These are phyloP conservation scores for Omphaloscelis lunosa DNA, from an alignment of 2,888 invertebrate species.

Conservation along the genomic window DNA sequence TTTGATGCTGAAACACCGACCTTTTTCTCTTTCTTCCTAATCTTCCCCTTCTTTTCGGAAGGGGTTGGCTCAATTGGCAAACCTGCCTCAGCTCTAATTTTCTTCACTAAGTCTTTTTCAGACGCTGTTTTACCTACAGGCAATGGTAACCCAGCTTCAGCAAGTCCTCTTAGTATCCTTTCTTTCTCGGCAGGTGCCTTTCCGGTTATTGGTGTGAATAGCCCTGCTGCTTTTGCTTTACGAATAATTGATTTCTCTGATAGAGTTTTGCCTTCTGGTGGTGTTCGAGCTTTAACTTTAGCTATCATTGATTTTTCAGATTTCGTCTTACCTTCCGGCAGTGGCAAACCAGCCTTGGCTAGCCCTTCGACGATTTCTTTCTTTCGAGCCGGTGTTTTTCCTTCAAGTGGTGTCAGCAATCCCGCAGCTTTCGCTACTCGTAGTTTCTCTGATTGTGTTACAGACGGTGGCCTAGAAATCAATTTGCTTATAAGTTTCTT, in stretches of 20 bases:
- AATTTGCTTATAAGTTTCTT: slow-evolving; percentile 38
- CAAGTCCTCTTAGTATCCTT: slow-evolving; percentile 74
- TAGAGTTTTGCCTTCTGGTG: slow-evolving; percentile 32
- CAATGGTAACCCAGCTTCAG: slow-evolving; percentile 74
- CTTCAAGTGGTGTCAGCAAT: slow-evolving; percentile 36
- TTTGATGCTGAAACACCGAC: slow-evolving; percentile 62
- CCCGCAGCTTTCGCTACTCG: slow-evolving; percentile 30
- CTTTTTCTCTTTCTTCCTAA: slow-evolving; percentile 66
- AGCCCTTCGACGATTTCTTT: slow-evolving; percentile 34
- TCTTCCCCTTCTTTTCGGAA: slow-evolving; percentile 72
- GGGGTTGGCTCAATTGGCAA: slow-evolving; percentile 69
- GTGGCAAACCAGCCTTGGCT: slow-evolving; percentile 23
- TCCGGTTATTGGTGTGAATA: slow-evolving; percentile 74
- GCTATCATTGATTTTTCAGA: slow-evolving; percentile 63
- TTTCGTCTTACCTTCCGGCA: slow-evolving; percentile 48
- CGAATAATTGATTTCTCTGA: slow-evolving; percentile 71
- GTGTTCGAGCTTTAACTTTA: slow-evolving; percentile 34
- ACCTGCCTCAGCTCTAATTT: slow-evolving; percentile 67
- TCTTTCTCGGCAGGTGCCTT: slow-evolving; percentile 74
- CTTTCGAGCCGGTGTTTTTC: slow-evolving; percentile 39
- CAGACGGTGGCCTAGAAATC: slow-evolving; percentile 7
- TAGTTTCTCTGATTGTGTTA: slow-evolving; percentile 25
- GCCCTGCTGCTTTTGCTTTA: slow-evolving; percentile 74
- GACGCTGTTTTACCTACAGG: slow-evolving; percentile 76
- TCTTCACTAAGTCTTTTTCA: slow-evolving; percentile 74